These are phyloP conservation scores for Drosophila aldrichi DNA, from an alignment of 2,888 invertebrate genomes.

Conservation along the genomic window DNA sequence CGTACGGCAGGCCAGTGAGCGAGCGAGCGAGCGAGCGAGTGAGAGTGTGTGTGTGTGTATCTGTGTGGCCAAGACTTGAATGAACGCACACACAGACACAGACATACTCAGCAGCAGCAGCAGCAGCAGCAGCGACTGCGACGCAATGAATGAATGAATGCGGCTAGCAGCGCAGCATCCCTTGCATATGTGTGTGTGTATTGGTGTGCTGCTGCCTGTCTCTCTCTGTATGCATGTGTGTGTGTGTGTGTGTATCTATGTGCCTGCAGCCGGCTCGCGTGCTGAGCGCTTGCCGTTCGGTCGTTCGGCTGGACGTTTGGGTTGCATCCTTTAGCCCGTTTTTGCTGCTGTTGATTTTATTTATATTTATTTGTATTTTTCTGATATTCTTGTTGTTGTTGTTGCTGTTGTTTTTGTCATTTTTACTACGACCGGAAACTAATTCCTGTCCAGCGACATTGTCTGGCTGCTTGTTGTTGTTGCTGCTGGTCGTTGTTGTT, in stretches of 20 bases:
- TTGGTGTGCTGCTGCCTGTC: conserved; percentile 4
- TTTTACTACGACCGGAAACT: conserved; percentile 82
- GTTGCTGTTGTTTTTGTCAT: conserved; percentile 68
- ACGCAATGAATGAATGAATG: conserved; percentile 70
- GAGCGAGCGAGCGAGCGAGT: background rate
- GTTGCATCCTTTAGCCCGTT: conserved; percentile 69
- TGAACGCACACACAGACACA: conserved; percentile 46
- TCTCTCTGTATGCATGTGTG: background rate
- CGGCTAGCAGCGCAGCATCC: conserved; percentile 68
- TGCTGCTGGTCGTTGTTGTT: conserved; percentile 21
- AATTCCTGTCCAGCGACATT: conserved; percentile 75
- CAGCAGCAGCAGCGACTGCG: conserved; percentile 24
- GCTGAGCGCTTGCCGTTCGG: conserved; percentile 60
- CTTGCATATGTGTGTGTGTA: conserved; percentile 26
- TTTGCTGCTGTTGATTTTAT: conserved; percentile 55
- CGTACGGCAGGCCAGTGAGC: background rate
- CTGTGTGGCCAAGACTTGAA: conserved; percentile 59
- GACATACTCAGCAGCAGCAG: conserved; percentile 12
- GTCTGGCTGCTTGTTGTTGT: conserved; percentile 35
- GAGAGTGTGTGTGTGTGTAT: conserved; percentile 29
- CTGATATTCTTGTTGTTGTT: conserved; percentile 15
- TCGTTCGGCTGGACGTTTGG: conserved; percentile 31
- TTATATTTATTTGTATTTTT: conserved; percentile 19
- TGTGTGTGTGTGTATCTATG: conserved; percentile 31
- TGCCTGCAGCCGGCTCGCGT: conserved; percentile 62